Percentiles rank a stretch among this genome's conserved stretches.
phyloP scores from a whole-genome alignment of 2,113 vertebrate genomes.

The Bubo blakistoni region DNA sequence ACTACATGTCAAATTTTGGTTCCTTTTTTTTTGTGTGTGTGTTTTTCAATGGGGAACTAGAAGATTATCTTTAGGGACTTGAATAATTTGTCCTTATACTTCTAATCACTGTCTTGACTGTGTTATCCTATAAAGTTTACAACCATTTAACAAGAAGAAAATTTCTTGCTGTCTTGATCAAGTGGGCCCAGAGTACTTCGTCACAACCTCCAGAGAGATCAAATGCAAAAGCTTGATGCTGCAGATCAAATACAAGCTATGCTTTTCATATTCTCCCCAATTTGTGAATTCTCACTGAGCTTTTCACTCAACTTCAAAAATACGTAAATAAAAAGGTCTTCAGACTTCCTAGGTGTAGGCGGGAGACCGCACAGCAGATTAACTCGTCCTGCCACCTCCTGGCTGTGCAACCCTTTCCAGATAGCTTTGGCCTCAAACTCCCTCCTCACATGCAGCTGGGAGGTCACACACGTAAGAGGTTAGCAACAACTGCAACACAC shows the following conservation, averaged over 20 bases:
- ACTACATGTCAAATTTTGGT: background rate
- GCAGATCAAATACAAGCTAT: background rate
- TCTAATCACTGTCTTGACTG: background rate
- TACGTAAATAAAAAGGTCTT: background rate
- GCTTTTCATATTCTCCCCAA: background rate
- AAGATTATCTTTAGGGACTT: background rate
- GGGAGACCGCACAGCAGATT: fast-evolving
- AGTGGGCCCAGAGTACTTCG: background rate
- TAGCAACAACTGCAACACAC: background rate
- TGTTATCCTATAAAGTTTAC: background rate
- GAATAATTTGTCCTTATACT: background rate
- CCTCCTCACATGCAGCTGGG: background rate
- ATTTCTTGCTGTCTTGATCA: background rate
- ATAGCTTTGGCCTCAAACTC: background rate
- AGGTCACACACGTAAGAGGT: fast-evolving
- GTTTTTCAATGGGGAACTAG: background rate
- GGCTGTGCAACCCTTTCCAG: background rate
- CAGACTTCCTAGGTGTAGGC: fast-evolving
- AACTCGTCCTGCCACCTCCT: background rate
- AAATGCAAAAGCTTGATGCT: background rate
- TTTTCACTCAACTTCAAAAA: background rate
- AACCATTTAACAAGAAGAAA: background rate
- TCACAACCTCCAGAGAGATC: background rate
- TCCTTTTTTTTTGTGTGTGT: background rate
- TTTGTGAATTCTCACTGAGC: background rate